These are phyloP conservation scores for Sphaeramia orbicularis DNA, from an alignment of 2,797 vertebrate genomes.

Conservation along the genomic window DNA sequence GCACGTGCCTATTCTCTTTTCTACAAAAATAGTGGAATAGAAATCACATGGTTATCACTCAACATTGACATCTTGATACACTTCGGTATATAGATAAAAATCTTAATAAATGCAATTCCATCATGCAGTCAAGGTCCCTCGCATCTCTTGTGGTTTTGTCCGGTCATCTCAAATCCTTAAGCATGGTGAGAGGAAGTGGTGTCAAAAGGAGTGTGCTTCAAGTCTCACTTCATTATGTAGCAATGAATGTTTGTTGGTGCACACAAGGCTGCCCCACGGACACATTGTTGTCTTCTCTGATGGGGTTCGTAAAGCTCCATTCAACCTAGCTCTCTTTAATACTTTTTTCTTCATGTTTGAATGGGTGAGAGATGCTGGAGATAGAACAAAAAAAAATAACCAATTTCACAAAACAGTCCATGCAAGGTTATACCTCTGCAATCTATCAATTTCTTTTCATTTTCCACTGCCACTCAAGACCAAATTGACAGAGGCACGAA, in stretches of 20 bases:
- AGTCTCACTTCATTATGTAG: slow-evolving; percentile 45
- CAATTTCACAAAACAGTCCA: slow-evolving; percentile 72
- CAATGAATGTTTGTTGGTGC: slow-evolving; percentile 41
- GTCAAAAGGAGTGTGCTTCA: slow-evolving; percentile 73
- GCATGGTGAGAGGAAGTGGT: slow-evolving; percentile 45
- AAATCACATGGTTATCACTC: slow-evolving; percentile 82
- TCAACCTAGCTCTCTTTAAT: slow-evolving; percentile 21
- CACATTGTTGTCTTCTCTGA: slow-evolving; percentile 38
- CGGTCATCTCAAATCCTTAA: slow-evolving; percentile 47
- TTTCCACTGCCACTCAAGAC: slow-evolving; percentile 49
- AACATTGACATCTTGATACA: slow-evolving; percentile 85
- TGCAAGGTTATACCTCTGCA: slow-evolving; percentile 57
- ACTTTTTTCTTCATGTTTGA: slow-evolving; percentile 45
- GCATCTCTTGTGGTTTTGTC: slow-evolving; percentile 45
- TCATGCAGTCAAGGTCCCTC: slow-evolving; percentile 81
- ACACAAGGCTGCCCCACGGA: slow-evolving; percentile 33
- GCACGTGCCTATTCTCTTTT: slow-evolving; percentile 76
- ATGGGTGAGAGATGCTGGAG: slow-evolving; percentile 51
- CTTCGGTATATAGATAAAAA: slow-evolving; percentile 80
- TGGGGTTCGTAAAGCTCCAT: slow-evolving; percentile 44
- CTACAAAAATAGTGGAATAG: slow-evolving; percentile 88
- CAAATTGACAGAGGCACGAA: slow-evolving; percentile 46
- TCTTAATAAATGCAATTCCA: slow-evolving; percentile 80
- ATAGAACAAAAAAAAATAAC: slow-evolving; percentile 59
- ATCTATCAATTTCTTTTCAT: slow-evolving; percentile 61